These are phyloP conservation scores for Rutilus rutilus DNA, from an alignment of 2,113 vertebrate species.

Conservation along the genomic window DNA sequence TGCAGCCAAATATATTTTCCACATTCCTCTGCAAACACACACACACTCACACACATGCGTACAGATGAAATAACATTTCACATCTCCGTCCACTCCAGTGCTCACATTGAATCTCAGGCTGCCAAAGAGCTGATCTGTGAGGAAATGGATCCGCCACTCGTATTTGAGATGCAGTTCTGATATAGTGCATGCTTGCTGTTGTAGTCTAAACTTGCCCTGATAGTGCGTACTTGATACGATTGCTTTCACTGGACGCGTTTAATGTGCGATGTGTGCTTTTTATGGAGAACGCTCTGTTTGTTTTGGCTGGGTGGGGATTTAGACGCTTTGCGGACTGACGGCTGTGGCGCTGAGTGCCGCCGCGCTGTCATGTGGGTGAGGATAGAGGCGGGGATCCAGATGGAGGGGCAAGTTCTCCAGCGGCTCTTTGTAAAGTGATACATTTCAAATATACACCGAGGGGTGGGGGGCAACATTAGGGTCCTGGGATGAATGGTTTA, in stretches of 20 bases:
- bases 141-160: neutral
- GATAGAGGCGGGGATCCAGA: slow-evolving; percentile 31
- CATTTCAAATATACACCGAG: slow-evolving; percentile 35
- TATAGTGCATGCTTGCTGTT: neutral
- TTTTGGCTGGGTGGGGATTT: slow-evolving; percentile 33
- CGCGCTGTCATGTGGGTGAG: slow-evolving; percentile 40
- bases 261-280: slow-evolving; percentile 6
- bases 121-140: neutral
- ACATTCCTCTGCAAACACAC: slow-evolving; percentile 11
- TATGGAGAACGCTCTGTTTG: slow-evolving; percentile 32
- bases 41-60: neutral
- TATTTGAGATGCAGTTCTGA: slow-evolving; percentile 24
- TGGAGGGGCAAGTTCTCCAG: slow-evolving; percentile 16
- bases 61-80: slow-evolving; percentile 37
- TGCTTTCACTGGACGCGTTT: neutral
- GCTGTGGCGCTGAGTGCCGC: slow-evolving; percentile 1
- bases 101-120: neutral
- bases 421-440: slow-evolving; percentile 36
- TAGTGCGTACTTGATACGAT: slow-evolving; percentile 12
- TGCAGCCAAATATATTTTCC: slow-evolving; percentile 16
- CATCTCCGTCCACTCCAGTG: neutral
- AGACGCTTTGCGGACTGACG: slow-evolving; percentile 4
- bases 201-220: slow-evolving; percentile 24
- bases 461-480: slow-evolving; percentile 1
- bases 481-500: slow-evolving; percentile 42